Conservation (phyloP, 2,888 invertebrate species). For the Drosophila imparisetae region DNA sequence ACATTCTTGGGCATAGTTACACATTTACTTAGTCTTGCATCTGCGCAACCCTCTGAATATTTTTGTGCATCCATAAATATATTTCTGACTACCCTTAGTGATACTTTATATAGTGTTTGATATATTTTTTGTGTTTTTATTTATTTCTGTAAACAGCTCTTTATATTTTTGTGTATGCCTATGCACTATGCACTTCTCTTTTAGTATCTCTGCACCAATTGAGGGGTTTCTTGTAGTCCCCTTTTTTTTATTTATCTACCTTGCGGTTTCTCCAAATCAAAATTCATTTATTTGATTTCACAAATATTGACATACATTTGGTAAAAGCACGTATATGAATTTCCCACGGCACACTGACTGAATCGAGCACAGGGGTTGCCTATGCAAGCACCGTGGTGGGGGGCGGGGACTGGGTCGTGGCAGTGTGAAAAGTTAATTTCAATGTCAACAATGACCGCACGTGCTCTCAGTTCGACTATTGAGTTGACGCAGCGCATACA, state of each 20-base stretch:
- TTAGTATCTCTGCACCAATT: not conserved
- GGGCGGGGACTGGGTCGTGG: no score
- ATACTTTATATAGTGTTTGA: not conserved
- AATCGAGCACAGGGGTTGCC: not conserved
- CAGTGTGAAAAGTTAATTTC: conserved; percentile 17
- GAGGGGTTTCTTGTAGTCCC: not conserved
- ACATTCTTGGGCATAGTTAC: not conserved
- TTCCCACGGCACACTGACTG: not conserved
- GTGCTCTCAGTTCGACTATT: conserved; percentile 1
- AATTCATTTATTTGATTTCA: conserved; percentile 2
- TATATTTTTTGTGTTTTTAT: not conserved
- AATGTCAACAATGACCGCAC: conserved; percentile 36
- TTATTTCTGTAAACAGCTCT: not conserved
- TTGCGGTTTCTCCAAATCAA: not conserved
- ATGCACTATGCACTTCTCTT: not conserved
- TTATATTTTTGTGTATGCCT: not conserved
- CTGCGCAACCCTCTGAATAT: not conserved
- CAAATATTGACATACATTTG: conserved; percentile 21
- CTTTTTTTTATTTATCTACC: no score
- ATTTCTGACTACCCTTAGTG: not conserved
- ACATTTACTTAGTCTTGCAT: no score
- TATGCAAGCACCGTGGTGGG: not conserved
- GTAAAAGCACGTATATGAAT: conserved; percentile 12
- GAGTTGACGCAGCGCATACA: not conserved
- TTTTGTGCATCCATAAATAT: not conserved